These are phyloP conservation scores for Lasiommata megera DNA, from an alignment of 2,888 invertebrate species.

Conservation along the genomic window DNA sequence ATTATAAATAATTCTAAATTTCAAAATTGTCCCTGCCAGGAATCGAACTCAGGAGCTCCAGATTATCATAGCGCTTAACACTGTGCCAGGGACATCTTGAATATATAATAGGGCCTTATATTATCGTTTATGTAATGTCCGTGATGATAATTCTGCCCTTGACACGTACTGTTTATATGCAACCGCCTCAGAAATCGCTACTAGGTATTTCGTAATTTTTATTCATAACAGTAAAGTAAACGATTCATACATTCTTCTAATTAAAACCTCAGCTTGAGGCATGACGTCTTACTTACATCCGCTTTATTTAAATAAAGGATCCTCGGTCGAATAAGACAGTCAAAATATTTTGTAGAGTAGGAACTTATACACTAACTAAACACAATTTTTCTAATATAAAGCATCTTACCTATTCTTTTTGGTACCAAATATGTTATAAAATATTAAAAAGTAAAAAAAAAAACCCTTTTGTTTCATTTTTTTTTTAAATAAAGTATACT, in stretches of 20 bases:
- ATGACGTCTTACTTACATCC: neutral
- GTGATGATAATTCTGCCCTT: slow-evolving; percentile 3
- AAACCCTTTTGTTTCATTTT: too few relatives aligned
- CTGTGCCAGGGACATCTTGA: neutral
- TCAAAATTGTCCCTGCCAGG: neutral
- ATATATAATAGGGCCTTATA: neutral
- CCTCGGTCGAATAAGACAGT: too few relatives aligned
- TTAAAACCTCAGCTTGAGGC: neutral
- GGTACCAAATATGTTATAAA: too few relatives aligned
- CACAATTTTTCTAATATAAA: too few relatives aligned
- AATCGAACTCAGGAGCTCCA: neutral
- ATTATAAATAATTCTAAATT: neutral
- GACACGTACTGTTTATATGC: neutral
- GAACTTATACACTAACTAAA: too few relatives aligned
- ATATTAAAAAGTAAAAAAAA: too few relatives aligned
- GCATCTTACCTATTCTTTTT: too few relatives aligned
- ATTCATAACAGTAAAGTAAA: neutral
- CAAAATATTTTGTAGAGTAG: too few relatives aligned
- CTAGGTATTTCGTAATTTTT: neutral
- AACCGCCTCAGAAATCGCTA: neutral
- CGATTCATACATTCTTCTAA: neutral
- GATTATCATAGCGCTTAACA: neutral
- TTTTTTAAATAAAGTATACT: too few relatives aligned
- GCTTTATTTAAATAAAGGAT: neutral
- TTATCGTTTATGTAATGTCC: neutral